Percentiles rank a stretch among this genome's conserved stretches.
Evolutionary conservation across 2,113 vertebrate genomes (phyloP).

Genomic region (Paramormyrops kingsleyae): DNA sequence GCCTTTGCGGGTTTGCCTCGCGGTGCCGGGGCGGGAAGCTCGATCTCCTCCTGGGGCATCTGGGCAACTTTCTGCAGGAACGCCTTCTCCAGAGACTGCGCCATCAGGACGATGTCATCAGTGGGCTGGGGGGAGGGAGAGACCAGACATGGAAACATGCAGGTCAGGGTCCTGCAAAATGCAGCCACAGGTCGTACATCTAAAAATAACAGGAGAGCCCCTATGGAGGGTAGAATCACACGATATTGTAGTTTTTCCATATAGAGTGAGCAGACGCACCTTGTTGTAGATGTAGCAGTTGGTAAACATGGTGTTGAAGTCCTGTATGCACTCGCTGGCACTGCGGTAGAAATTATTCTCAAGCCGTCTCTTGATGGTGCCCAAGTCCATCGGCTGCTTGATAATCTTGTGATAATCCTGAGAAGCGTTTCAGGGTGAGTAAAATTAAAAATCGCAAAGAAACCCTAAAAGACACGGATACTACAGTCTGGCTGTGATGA

Average conservation of each 20-base stretch:
- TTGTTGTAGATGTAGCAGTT: slow-evolving; percentile 98
- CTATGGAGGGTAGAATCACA: not conserved
- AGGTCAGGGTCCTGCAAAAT: not conserved
- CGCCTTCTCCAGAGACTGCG: slow-evolving; percentile 86
- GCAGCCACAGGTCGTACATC: not conserved
- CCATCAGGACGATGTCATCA: slow-evolving; percentile 91
- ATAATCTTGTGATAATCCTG: slow-evolving; percentile 95
- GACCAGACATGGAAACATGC: not conserved
- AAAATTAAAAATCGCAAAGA: not conserved
- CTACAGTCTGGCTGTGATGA: not conserved
- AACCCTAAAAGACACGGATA: not conserved
- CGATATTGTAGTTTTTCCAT: not conserved
- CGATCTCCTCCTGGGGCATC: slow-evolving; percentile 85
- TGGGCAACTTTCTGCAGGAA: slow-evolving; percentile 89
- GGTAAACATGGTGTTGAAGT: slow-evolving; percentile 97
- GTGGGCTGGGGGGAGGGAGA: slow-evolving; percentile 60
- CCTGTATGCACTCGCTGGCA: slow-evolving; percentile 87
- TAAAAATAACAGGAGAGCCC: not conserved
- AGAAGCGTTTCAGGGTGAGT: not conserved
- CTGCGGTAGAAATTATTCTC: slow-evolving; percentile 84
- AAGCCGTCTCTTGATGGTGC: slow-evolving; percentile 79
- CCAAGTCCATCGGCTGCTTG: slow-evolving; percentile 93
- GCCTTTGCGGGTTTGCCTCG: slow-evolving; percentile 71
- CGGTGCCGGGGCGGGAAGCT: slow-evolving; percentile 68
- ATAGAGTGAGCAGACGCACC: slow-evolving; percentile 49